A percentile compares a stretch with the other conserved stretches of the same genome.
Conservation (phyloP, 2,888 invertebrate species). For the Fragum fragum region DNA sequence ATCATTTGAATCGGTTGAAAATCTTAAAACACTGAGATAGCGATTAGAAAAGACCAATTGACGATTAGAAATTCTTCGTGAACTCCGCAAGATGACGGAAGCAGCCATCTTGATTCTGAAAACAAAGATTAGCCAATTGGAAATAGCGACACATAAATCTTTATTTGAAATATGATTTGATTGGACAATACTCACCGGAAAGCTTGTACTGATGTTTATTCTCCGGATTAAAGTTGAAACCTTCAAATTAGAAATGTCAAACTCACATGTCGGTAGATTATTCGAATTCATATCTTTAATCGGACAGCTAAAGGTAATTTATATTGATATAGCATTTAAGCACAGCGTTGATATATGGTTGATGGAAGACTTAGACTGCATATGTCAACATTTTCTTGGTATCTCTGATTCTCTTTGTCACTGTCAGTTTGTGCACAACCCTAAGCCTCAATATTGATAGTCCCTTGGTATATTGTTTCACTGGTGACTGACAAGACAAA, state of each 20-base stretch:
- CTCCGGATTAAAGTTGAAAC: background rate
- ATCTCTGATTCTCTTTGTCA: too few relatives aligned
- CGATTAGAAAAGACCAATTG: background rate
- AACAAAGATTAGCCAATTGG: constrained; percentile 60
- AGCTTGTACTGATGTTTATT: constrained; percentile 35
- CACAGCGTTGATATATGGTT: too few relatives aligned
- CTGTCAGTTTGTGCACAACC: too few relatives aligned
- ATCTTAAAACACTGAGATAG: too few relatives aligned
- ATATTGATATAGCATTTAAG: too few relatives aligned
- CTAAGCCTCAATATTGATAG: too few relatives aligned
- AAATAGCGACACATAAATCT: constrained; percentile 7
- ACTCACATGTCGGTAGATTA: constrained; percentile 66
- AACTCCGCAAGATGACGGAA: constrained; percentile 38
- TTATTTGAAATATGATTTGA: background rate
- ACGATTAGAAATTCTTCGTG: background rate
- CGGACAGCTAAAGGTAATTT: constrained; percentile 79
- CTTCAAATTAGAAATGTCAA: constrained; percentile 45
- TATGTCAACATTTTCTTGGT: too few relatives aligned
- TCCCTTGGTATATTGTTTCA: too few relatives aligned
- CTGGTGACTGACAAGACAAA: too few relatives aligned
- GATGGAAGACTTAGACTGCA: too few relatives aligned
- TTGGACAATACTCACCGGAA: constrained; percentile 22
- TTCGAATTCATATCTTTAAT: constrained; percentile 79
- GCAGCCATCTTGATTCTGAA: constrained; percentile 73
- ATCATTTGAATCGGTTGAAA: background rate